Base-by-base conservation (phyloP, 2,797 vertebrate species). In the Taeniopygia guttata region DNA sequence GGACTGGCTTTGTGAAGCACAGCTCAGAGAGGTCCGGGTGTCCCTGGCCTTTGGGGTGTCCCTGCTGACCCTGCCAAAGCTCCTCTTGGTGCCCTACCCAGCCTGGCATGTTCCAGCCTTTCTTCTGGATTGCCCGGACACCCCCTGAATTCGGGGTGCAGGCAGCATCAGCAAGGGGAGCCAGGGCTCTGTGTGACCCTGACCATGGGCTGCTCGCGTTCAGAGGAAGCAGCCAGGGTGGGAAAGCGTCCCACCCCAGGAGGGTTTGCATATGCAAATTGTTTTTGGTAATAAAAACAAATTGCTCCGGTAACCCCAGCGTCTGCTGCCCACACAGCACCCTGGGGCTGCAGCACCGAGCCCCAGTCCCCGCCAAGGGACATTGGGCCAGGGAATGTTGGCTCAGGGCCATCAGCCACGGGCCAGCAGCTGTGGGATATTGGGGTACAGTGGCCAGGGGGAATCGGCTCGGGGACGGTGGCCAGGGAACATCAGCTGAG, bases 351-450 rank as follows among this genome's bases (percentile, higher is more conserved):
- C 52, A 56, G 74, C 7, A 0, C 34, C 1, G 1, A 15, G 21
- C 30, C 5, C 0, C 3, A 55, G 8, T 9, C 67, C 27, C 19
- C 7, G 0, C 2, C 10, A 2, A 22, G 34, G 51, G 34, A 11
- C 48, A 10, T 3, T 7, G 30, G 36, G 63, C 48, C 49, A 13
- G 18, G 14, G 21, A 40, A 32, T 19, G 30, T 32, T 36, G 40
- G 59, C 64, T 13, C 4, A 9, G n/a, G n/a, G 32, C 8, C 78
- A 27, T 15, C 9, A 14, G 52, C 56, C 5, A 11, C 6, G 55
- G 66, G 17, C 16, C 55, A 42, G 21, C 5, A 7, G 16, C n/a
- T 5, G 2, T 5, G 58, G 36, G 42, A 21, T 32, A 5, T 7
- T 14, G n/a, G 5, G 13, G 14, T 13, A 5, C 52, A 38, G 26